Evolutionary conservation across 1,140 invertebrate genomes (phyloP), one percentile per base, ranked within the genome.

Genomic region (Aphelinus certus): DNA sequence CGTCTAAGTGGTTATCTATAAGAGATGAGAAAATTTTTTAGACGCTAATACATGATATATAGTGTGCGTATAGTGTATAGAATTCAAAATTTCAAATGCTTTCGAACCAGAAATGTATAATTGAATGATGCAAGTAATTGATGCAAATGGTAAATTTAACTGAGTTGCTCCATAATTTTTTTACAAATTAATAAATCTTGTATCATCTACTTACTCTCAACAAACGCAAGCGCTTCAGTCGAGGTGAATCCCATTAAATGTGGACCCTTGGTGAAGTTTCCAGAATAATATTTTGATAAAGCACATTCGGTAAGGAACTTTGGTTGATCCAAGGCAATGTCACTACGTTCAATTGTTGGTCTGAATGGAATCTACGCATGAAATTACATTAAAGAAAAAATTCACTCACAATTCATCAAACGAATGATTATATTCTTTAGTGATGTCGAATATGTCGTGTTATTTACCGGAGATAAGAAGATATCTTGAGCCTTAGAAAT

Each of bases 201-300:
- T 55, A 55, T 5, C 26, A 26, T 26, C 26, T 26, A 26, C 6
- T 65, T 51, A 49, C 63, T 10, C 42, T 51, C 63, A 43, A 48
- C 6, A 26, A 65, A 3, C 3, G n/a, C 3, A 1, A 53, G 3
- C 3, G 89, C 90, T 81, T 91, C 90, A 76, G 89, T 86, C 1
- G 90, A 88, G 51, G 91, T 91, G 76, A 89, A 91, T 26, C 91
- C 90, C n/a, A 88, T 89, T 69, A 91, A 85, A 56, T 90, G 87
- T n/a, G 91, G 90, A 45, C 90, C 87, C 48, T 89, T 88, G 10
- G 85, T 86, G 42, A 88, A 89, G 62, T 86, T 87, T 66, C 88
- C 89, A 60, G 85, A 83, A 7, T 87, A 83, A 45, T 92, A 83
- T 63, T 89, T 83, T 0, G 86, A 83, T n/a, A 86, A 82, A 0